These are phyloP conservation scores for Rissa tridactyla DNA, from an alignment of 2,113 vertebrate genomes.

Conservation along the genomic window DNA sequence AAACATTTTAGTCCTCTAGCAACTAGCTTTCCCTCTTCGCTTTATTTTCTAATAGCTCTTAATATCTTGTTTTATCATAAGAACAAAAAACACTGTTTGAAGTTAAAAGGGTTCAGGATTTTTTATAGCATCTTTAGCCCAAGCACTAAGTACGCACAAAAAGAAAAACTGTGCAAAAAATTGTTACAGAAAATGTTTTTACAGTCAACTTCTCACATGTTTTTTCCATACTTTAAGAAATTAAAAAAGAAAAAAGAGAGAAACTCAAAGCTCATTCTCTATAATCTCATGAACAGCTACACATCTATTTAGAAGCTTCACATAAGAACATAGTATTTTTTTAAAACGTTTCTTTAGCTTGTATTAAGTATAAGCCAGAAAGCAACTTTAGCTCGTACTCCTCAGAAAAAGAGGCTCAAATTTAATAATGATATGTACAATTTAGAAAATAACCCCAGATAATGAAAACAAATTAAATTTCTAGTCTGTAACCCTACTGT, in stretches of 20 bases:
- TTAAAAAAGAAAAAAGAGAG: fast-evolving
- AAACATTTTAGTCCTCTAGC: fast-evolving
- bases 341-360: fast-evolving
- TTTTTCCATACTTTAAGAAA: fast-evolving
- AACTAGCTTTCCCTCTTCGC: fast-evolving
- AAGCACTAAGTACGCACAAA: fast-evolving
- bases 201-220: fast-evolving
- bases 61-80: fast-evolving
- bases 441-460: fast-evolving
- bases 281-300: fast-evolving
- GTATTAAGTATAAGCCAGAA: fast-evolving
- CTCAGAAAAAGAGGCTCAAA: fast-evolving
- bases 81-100: fast-evolving
- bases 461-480: fast-evolving
- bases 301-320: fast-evolving
- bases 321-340: fast-evolving
- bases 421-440: fast-evolving
- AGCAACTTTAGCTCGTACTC: fast-evolving
- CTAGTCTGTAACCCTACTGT: fast-evolving
- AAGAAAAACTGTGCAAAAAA: fast-evolving
- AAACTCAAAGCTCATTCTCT: fast-evolving
- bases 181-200: fast-evolving
- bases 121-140: fast-evolving
- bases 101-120: fast-evolving
- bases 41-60: fast-evolving